Evolutionary conservation across 2,113 vertebrate species (phyloP).

Genomic region (Equus quagga): DNA sequence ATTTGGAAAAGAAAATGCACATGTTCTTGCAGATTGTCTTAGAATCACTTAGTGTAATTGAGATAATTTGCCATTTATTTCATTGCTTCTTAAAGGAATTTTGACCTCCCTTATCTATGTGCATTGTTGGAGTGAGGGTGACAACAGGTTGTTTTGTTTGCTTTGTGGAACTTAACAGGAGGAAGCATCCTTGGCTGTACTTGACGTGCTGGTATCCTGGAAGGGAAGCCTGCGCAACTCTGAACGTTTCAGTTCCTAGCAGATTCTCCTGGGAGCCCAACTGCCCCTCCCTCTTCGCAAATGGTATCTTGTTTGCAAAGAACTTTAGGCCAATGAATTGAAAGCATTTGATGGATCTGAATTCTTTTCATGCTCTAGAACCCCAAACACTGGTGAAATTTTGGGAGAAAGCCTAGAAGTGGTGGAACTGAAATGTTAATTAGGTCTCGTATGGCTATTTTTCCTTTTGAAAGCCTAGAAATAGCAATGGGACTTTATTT

Average conservation of each 20-base stretch:
- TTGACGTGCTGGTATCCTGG: neutral
- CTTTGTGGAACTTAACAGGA: constrained; percentile 30
- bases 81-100: constrained; percentile 55
- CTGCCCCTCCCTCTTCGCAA: constrained; percentile 35
- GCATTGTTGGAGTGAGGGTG: constrained; percentile 11
- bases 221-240: neutral
- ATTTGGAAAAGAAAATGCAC: constrained; percentile 27
- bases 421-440: constrained; percentile 28
- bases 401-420: neutral
- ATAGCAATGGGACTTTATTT: neutral
- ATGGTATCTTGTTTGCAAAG: constrained; percentile 12
- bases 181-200: constrained; percentile 40
- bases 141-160: constrained; percentile 54
- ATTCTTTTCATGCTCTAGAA: constrained; percentile 51
- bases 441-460: constrained; percentile 20
- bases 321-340: neutral
- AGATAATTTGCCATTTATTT: constrained; percentile 49
- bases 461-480: constrained; percentile 3
- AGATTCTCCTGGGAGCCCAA: neutral
- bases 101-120: constrained; percentile 42
- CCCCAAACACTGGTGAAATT: neutral
- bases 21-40: neutral
- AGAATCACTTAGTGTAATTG: neutral
- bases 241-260: neutral
- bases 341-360: constrained; percentile 1